Conservation (phyloP, 2,113 vertebrate genomes). For the Podiceps cristatus region DNA sequence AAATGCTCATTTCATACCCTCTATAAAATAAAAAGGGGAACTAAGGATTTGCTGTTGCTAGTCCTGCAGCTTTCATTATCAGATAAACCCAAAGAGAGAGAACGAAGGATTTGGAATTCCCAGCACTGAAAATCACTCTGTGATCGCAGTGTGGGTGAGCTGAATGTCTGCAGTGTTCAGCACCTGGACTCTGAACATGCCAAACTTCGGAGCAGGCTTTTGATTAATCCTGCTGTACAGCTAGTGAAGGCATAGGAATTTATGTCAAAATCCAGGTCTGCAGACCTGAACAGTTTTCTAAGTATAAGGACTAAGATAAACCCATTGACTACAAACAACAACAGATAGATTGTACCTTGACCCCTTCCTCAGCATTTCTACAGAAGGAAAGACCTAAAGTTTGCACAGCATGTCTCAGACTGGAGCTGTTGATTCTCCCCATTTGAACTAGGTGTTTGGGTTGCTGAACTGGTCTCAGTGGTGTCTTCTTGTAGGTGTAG, state of each 20-base stretch:
- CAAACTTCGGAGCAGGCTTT: neutral
- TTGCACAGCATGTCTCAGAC: neutral
- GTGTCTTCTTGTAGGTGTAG: neutral
- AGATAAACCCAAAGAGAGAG: neutral
- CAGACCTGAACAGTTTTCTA: neutral
- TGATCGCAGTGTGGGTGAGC: neutral
- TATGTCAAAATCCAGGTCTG: neutral
- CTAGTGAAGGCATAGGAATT: neutral
- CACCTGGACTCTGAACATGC: neutral
- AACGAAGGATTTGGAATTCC: neutral
- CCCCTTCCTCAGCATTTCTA: neutral
- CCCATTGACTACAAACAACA: neutral
- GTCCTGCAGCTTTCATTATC: neutral
- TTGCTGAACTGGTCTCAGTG: neutral
- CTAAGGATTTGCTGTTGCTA: neutral
- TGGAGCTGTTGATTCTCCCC: neutral
- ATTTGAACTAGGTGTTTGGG: neutral
- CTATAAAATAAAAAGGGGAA: neutral
- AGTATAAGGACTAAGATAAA: neutral
- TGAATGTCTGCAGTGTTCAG: accelerated
- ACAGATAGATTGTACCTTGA: neutral
- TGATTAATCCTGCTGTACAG: neutral
- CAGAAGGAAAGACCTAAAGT: neutral
- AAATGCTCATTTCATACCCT: neutral
- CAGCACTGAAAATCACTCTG: neutral